These are phyloP conservation scores for Hylia prasina DNA, from an alignment of 2,113 vertebrate genomes.

Conservation along the genomic window DNA sequence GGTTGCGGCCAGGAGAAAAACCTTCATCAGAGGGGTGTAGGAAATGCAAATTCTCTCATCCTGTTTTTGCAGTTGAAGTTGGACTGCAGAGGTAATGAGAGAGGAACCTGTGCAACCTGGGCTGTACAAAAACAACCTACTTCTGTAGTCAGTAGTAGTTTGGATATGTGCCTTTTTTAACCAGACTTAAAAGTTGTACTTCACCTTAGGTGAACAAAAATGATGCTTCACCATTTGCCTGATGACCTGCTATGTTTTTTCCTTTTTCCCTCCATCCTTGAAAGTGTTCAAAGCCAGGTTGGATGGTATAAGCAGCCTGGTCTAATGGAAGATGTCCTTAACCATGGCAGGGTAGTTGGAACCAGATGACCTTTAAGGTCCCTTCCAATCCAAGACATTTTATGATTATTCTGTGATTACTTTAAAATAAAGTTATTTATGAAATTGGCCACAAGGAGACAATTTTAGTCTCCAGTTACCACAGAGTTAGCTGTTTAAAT, in stretches of 20 bases:
- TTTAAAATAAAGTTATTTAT: background rate
- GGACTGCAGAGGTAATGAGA: background rate
- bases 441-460: background rate
- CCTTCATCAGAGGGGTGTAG: background rate
- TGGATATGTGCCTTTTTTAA: background rate
- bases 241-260: background rate
- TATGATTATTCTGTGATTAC: background rate
- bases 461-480: background rate
- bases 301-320: background rate
- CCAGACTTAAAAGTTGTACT: background rate
- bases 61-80: background rate
- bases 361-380: background rate
- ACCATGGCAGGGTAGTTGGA: background rate
- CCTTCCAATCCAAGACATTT: background rate
- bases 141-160: background rate
- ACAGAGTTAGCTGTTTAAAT: background rate
- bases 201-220: background rate
- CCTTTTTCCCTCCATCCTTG: background rate
- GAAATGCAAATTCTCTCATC: background rate
- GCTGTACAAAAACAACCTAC: background rate
- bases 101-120: background rate
- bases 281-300: background rate
- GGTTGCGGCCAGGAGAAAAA: background rate
- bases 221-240: background rate
- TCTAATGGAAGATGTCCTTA: background rate